Evolutionary conservation across 2,113 vertebrate species (phyloP), one percentile per base, ranked within the genome.

Genomic region (Bubo blakistoni): DNA sequence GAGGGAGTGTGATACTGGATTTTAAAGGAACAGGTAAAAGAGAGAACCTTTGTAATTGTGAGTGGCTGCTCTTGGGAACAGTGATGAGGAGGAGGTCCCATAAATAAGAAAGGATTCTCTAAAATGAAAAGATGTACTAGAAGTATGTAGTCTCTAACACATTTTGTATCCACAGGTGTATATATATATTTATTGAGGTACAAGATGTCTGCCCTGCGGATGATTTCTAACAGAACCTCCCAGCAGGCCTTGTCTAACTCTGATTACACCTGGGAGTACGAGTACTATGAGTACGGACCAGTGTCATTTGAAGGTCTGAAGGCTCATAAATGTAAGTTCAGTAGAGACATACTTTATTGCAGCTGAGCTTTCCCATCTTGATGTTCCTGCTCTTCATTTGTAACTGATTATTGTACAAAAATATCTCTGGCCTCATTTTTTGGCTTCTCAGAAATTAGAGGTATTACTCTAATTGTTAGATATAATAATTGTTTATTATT

Each of bases 281-380:
- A 99, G 87, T 99, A 99, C 96, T 99, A 99, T 19, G 99, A 99
- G 84, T 99, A 99, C 0, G 99, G 98, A 92, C 99, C 99, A 0
- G 99, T 99, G 96, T 99, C 99, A 2, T 99, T 99, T 92, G 99
- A 99, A 96, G 99, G 99, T 86, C 98, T 99, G 83, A 99, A 98
- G 86, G 99, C 99, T 94, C 98, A 99, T 91, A 99, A 99, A 98
- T 99, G 99, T 99, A 98, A 99, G 99, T 96, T 82, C 63, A 76
- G 40, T 24, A 29, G 36, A 66, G 40, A 26, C 26, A 13, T 7
- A 26, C 17, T 29, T 8, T 10, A 14, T 9, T 78, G 54, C 82
- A 62, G 38, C 40, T 38, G 51, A 81, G 16, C 42, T 90, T 78
- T 58, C 36, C 34, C 34, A 11, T 19, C 42, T 65, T 7, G 4